Evolutionary conservation across 2,888 invertebrate species (phyloP).

Genomic region (Xylocampa areola): DNA sequence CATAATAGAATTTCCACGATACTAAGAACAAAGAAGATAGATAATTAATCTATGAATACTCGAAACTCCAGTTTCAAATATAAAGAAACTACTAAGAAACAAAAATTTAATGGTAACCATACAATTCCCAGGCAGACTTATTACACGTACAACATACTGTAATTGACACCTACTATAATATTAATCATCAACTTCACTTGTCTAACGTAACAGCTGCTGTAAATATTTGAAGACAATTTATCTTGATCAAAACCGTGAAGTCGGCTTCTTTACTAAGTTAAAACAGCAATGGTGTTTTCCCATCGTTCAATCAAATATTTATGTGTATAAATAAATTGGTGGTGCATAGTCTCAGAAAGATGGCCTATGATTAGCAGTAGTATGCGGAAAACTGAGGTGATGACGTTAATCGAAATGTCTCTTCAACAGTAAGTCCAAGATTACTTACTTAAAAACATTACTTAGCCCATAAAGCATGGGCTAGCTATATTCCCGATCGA

Average conservation of each 20-base stretch:
- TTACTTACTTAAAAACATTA: too few species aligned
- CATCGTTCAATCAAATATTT: too few species aligned
- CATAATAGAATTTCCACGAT: slow-evolving; percentile 12
- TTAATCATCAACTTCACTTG: slow-evolving; percentile 53
- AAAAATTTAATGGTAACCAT: slow-evolving; percentile 30
- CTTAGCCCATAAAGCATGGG: too few species aligned
- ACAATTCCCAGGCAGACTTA: slow-evolving; percentile 25
- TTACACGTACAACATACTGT: slow-evolving; percentile 37
- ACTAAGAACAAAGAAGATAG: slow-evolving; percentile 13
- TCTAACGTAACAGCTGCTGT: slow-evolving; percentile 35
- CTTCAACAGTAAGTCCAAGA: too few species aligned
- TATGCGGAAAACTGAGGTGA: too few species aligned
- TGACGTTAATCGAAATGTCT: too few species aligned
- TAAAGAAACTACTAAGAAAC: slow-evolving; percentile 22
- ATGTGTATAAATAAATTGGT: too few species aligned
- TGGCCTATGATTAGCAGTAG: too few species aligned
- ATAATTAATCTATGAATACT: too few species aligned
- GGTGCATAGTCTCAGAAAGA: too few species aligned
- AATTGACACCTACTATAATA: slow-evolving; percentile 46
- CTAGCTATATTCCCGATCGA: too few species aligned
- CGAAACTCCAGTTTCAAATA: slow-evolving; percentile 30
- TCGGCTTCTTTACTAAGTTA: slow-evolving; percentile 22
- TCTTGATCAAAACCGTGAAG: slow-evolving; percentile 49
- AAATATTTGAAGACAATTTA: slow-evolving; percentile 52
- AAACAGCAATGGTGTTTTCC: not conserved